Conservation (phyloP, 2,888 invertebrate species). For the Drepana falcataria region DNA sequence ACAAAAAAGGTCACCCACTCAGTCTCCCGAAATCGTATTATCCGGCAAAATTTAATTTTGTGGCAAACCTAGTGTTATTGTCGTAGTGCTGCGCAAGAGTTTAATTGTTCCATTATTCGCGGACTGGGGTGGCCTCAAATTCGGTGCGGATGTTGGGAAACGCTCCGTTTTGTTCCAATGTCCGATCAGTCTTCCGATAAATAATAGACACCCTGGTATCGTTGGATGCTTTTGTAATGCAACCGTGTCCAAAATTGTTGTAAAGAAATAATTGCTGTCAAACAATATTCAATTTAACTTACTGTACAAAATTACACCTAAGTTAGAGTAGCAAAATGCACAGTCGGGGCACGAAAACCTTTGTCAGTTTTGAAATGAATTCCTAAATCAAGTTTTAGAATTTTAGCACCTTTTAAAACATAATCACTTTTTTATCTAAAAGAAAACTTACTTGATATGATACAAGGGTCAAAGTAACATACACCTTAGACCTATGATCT, state of each 20-base stretch:
- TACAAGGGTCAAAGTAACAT: too few species aligned
- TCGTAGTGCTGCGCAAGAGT: slow-evolving; percentile 37
- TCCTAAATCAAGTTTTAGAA: too few species aligned
- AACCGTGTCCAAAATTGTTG: slow-evolving; percentile 1
- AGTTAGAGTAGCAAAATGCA: too few species aligned
- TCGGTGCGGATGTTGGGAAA: slow-evolving; percentile 41
- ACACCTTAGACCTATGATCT: too few species aligned
- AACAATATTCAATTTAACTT: too few species aligned
- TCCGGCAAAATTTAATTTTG: slow-evolving; percentile 16
- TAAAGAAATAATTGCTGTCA: too few species aligned
- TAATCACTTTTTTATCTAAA: too few species aligned
- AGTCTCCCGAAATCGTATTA: slow-evolving; percentile 14
- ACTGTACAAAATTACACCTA: too few species aligned
- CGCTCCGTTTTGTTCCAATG: slow-evolving; percentile 23
- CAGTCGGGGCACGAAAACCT: too few species aligned
- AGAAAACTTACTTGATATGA: too few species aligned
- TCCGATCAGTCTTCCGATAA: slow-evolving; percentile 19
- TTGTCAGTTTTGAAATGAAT: too few species aligned
- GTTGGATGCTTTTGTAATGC: neutral
- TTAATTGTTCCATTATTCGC: slow-evolving; percentile 45
- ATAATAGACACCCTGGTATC: slow-evolving; percentile 18
- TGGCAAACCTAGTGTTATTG: slow-evolving; percentile 32
- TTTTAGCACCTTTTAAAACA: too few species aligned
- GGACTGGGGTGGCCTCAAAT: slow-evolving; percentile 28
- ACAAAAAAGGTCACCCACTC: slow-evolving; percentile 3